These are phyloP conservation scores for Noctua janthe DNA, from an alignment of 2,888 invertebrate species.

Conservation along the genomic window DNA sequence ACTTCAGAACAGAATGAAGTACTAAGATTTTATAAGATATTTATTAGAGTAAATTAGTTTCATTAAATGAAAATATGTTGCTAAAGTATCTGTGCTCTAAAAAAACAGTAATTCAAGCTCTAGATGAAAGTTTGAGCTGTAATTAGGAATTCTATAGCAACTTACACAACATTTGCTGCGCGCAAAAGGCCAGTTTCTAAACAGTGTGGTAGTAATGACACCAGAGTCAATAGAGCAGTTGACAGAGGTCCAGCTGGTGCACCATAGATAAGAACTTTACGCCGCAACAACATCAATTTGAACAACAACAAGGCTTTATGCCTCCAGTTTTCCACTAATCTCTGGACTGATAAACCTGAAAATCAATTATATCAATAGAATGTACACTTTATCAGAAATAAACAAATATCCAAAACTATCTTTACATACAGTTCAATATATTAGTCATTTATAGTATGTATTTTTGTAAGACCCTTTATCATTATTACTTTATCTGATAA, in stretches of 20 bases:
- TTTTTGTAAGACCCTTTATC: constrained; percentile 6
- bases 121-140: background rate
- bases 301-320: constrained; percentile 98
- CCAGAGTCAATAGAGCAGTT: constrained; percentile 95
- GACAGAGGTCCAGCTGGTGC: constrained; percentile 98
- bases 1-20: background rate
- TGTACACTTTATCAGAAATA: constrained; percentile 5
- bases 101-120: background rate
- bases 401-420: background rate
- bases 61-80: background rate
- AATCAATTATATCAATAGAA: constrained; percentile 57
- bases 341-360: constrained; percentile 95
- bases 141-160: constrained; percentile 32
- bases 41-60: background rate
- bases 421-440: background rate
- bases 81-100: background rate
- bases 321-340: constrained; percentile 95
- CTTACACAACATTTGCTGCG: constrained; percentile 95
- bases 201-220: constrained; percentile 97
- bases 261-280: constrained; percentile 97
- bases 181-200: constrained; percentile 95
- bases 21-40: background rate
- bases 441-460: background rate
- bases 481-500: constrained; percentile 17
- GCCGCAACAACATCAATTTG: constrained; percentile 97